Evolutionary conservation across 2,888 invertebrate genomes (phyloP), one percentile per base, ranked within the genome.

Genomic region (Anorthoa munda): DNA sequence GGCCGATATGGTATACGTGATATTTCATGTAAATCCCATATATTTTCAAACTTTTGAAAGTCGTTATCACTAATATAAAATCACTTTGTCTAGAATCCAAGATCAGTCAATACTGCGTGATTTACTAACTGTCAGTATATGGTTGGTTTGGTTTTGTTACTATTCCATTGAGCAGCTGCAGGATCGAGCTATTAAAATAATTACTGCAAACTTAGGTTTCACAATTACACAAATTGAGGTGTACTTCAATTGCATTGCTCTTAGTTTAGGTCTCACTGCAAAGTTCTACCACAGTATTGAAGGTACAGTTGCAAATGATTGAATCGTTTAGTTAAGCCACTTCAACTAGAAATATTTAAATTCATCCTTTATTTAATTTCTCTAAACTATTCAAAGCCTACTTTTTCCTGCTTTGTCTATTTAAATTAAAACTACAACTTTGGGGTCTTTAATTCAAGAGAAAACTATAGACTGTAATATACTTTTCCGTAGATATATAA

Each of bases 131-230:
- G 3, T 31, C 26, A 31, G 26, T 31, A n/a, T n/a, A n/a, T n/a
- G n/a, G n/a, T n/a, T n/a, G n/a, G n/a, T n/a, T n/a, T n/a, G n/a
- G n/a, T n/a, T n/a, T n/a, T n/a, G n/a, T n/a, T n/a, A n/a, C n/a
- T n/a, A n/a, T n/a, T n/a, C n/a, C n/a, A n/a, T n/a, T n/a, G n/a
- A 31, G 26, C 59, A 68, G 45, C 45, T 50, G 21, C 48, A 18
- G n/a, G 15, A 48, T 39, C 1, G 12, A 0, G 11, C 18, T 26
- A 75, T 50, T 75, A 69, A 55, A 55, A 76, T 46, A 67, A 79
- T 68, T 69, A 56, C 61, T n/a, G 17, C n/a, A 26, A 67, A 68
- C 65, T 60, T 60, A 51, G n/a, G 71, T 45, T 58, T 46, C 46
- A 46, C n/a, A 12, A 23, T 56, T 39, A 59, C 26, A 48, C 56